These are phyloP conservation scores for Probosciger aterrimus DNA, from an alignment of 2,113 vertebrate species.

Conservation along the genomic window DNA sequence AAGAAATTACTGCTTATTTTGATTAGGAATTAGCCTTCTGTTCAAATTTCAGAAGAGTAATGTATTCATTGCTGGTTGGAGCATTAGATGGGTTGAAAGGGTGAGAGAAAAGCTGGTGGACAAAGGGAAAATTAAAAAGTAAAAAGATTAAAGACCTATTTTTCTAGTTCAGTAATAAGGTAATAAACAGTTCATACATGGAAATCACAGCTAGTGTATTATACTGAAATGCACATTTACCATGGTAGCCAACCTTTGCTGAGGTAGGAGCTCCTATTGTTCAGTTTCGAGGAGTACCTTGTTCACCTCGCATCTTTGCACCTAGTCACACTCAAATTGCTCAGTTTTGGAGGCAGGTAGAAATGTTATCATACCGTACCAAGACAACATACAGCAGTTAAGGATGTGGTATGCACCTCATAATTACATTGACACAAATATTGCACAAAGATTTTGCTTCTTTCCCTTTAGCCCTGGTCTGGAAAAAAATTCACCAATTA, in stretches of 20 bases:
- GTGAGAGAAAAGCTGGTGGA: slow-evolving; percentile 30
- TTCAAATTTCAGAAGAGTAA: slow-evolving; percentile 66
- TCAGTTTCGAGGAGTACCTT: neutral
- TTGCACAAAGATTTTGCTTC: neutral
- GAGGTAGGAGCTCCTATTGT: neutral
- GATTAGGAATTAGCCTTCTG: slow-evolving; percentile 74
- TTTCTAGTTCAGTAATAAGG: neutral
- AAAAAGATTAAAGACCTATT: slow-evolving; percentile 13
- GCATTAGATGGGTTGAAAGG: slow-evolving; percentile 38
- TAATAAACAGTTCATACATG: neutral
- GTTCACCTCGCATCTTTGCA: neutral
- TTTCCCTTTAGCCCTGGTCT: neutral
- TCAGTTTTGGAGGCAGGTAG: neutral
- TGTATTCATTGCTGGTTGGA: slow-evolving; percentile 61
- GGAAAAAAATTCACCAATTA: neutral
- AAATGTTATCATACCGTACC: neutral
- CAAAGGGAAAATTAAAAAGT: slow-evolving; percentile 46
- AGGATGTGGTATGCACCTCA: neutral
- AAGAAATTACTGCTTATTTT: slow-evolving; percentile 76
- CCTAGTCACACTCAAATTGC: neutral
- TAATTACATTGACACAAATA: neutral
- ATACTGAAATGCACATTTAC: neutral
- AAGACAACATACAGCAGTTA: neutral
- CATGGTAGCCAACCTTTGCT: rapidly evolving
- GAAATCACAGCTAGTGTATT: neutral